Conservation (phyloP, 2,888 invertebrate species). For the Anoncus sp. region DNA sequence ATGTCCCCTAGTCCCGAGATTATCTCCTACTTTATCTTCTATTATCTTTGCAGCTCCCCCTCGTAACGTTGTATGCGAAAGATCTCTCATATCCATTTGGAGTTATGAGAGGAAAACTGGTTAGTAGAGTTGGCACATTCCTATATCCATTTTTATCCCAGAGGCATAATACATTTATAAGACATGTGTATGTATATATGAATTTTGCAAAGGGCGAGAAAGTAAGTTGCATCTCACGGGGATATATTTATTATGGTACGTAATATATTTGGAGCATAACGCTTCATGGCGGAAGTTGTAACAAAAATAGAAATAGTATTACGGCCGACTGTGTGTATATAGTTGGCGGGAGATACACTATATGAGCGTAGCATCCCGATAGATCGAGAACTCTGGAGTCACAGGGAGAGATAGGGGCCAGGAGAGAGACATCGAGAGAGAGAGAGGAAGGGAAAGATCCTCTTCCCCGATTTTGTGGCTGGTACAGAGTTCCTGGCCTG, state of each 20-base stretch:
- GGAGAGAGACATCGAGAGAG: not conserved
- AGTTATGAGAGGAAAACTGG: constrained; percentile 17
- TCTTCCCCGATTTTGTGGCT: constrained; percentile 18
- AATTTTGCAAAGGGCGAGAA: not conserved
- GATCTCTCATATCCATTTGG: constrained; percentile 23
- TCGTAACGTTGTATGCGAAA: constrained; percentile 1
- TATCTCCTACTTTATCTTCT: not conserved
- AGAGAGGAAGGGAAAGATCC: constrained; percentile 11
- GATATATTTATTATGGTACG: constrained; percentile 11
- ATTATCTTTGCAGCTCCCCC: not conserved
- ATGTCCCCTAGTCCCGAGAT: not conserved
- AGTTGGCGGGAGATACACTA: not conserved
- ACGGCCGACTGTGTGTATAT: constrained; percentile 11
- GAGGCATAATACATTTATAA: constrained; percentile 9
- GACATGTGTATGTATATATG: not conserved
- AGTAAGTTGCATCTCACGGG: constrained; percentile 29
- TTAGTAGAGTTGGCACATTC: constrained; percentile 13
- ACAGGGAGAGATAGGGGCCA: not conserved
- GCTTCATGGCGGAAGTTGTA: constrained; percentile 20
- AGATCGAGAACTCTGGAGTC: constrained; percentile 10
- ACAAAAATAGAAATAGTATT: constrained; percentile 35
- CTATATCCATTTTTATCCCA: constrained; percentile 23
- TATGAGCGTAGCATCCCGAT: constrained; percentile 4
- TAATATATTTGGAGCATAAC: constrained; percentile 33
- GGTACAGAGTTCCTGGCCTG: not conserved